phyloP scores from a whole-genome alignment of 2,113 vertebrate genomes.

The Acrocephalus arundinaceus region DNA sequence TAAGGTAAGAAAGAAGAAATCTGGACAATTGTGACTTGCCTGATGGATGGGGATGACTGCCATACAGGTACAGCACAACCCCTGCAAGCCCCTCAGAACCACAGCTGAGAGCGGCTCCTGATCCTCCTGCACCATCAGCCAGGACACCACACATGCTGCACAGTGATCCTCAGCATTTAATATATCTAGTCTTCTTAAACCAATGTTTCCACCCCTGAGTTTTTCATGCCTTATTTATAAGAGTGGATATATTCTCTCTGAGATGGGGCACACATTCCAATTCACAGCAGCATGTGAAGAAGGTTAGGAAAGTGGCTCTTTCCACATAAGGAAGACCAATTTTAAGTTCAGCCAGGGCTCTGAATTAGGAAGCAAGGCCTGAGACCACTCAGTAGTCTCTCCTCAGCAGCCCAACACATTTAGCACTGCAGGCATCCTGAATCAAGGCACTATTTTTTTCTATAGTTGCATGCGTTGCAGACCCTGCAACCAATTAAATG shows the following conservation, averaged over 20 bases:
- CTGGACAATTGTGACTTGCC: neutral
- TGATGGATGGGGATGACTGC: neutral
- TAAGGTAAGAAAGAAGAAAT: neutral
- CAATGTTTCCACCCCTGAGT: fast-evolving
- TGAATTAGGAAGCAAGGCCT: neutral
- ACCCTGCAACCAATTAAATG: neutral
- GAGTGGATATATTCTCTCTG: neutral
- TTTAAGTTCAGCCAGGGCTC: neutral
- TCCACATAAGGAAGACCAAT: neutral
- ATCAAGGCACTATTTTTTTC: neutral
- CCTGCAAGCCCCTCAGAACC: neutral
- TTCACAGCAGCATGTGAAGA: neutral
- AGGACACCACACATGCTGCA: neutral
- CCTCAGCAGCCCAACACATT: neutral
- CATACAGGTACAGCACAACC: neutral
- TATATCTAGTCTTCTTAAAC: neutral
- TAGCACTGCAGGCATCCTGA: neutral
- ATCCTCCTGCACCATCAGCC: neutral
- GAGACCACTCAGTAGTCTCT: neutral
- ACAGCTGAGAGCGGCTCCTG: neutral
- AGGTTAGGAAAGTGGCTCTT: neutral
- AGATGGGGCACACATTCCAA: neutral
- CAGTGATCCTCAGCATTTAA: neutral
- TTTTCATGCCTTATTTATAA: neutral
- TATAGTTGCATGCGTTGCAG: neutral